Percentiles rank a stretch among this genome's conserved stretches.
Conservation (phyloP, 2,888 invertebrate genomes). For the Proisotoma minuta region DNA sequence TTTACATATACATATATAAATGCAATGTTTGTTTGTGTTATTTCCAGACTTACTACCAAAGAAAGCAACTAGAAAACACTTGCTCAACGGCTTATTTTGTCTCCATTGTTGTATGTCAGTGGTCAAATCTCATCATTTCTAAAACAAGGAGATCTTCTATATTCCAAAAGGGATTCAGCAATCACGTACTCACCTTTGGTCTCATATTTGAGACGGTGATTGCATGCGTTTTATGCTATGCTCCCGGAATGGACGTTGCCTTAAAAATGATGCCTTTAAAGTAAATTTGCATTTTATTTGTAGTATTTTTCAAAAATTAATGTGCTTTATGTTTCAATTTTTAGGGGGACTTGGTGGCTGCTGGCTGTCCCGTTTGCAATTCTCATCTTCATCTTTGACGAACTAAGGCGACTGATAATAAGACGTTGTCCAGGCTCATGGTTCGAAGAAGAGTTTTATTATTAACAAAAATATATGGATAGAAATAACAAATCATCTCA, state of each 20-base stretch:
- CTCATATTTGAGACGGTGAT: slow-evolving; percentile 57
- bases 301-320: not conserved
- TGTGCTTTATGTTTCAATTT: too few relatives aligned
- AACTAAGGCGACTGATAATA: slow-evolving; percentile 65
- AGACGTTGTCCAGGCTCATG: slow-evolving; percentile 64
- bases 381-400: slow-evolving; percentile 70
- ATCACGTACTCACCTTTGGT: slow-evolving; percentile 61
- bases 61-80: slow-evolving; percentile 32
- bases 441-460: slow-evolving; percentile 71
- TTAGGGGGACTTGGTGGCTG: slow-evolving; percentile 57
- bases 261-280: slow-evolving; percentile 48
- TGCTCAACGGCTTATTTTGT: slow-evolving; percentile 62
- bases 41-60: slow-evolving; percentile 27
- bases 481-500: too few relatives aligned
- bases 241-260: slow-evolving; percentile 54
- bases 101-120: slow-evolving; percentile 94
- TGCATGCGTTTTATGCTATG: slow-evolving; percentile 54
- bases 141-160: slow-evolving; percentile 95
- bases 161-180: slow-evolving; percentile 84
- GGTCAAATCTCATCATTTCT: slow-evolving; percentile 97
- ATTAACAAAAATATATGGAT: too few relatives aligned
- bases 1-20: not conserved
- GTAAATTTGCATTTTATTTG: slow-evolving; percentile 34
- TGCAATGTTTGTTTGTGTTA: not conserved
- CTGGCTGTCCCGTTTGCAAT: slow-evolving; percentile 65